These are phyloP conservation scores for Rynchops niger DNA, from an alignment of 2,113 vertebrate species.

Conservation along the genomic window DNA sequence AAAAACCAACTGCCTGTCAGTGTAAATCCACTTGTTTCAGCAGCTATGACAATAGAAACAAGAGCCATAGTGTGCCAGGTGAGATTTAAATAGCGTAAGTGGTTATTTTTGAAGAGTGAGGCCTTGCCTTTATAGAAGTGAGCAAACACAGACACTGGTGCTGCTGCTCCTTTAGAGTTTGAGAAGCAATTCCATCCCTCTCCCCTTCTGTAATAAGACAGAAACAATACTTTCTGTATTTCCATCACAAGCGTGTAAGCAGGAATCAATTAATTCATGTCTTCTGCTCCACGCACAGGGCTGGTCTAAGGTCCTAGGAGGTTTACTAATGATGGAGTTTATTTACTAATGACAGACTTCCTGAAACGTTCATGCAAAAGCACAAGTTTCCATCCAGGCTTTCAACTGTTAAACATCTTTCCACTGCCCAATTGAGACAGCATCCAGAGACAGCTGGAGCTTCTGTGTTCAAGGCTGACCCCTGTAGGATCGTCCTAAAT, in stretches of 20 bases:
- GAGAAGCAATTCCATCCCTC: neutral
- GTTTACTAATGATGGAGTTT: neutral
- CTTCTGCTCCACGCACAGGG: neutral
- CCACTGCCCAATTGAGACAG: neutral
- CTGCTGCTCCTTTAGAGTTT: neutral
- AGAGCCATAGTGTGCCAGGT: neutral
- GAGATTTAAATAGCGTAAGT: neutral
- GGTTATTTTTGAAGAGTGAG: neutral
- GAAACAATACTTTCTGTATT: neutral
- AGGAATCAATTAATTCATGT: neutral
- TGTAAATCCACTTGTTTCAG: neutral
- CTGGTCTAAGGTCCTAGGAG: neutral
- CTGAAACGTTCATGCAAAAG: neutral
- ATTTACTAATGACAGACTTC: neutral
- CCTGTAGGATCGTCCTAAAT: neutral
- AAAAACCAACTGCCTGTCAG: neutral
- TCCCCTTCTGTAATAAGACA: neutral
- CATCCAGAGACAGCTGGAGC: neutral
- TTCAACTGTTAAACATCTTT: neutral
- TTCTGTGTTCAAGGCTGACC: conserved; percentile 27
- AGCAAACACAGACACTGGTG: neutral
- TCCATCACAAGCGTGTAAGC: neutral
- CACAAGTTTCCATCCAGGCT: neutral
- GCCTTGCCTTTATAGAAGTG: neutral
- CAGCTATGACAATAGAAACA: neutral